A percentile compares a stretch with the other conserved stretches of the same genome.
phyloP scores from a whole-genome alignment of 2,797 vertebrate genomes.

The Enteromius unitaeniatus region DNA sequence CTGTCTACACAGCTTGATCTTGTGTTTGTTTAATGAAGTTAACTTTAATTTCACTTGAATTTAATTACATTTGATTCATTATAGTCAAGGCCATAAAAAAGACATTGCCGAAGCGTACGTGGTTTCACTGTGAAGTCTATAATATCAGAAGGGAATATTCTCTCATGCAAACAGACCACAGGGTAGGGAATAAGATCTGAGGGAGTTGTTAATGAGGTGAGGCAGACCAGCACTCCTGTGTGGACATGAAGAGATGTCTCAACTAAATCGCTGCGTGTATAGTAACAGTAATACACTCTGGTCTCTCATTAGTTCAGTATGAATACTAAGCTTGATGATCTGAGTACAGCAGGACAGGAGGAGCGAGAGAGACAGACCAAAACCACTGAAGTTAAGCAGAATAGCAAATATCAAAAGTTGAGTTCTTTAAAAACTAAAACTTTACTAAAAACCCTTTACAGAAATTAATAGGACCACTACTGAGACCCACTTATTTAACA shows the following conservation, averaged over 20 bases:
- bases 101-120: background rate
- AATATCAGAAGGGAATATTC: slow-evolving; percentile 32
- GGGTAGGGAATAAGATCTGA: slow-evolving; percentile 42
- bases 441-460: background rate
- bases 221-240: slow-evolving; percentile 31
- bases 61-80: slow-evolving; percentile 22
- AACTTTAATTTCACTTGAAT: slow-evolving; percentile 20
- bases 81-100: slow-evolving; percentile 20
- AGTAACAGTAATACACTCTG: slow-evolving; percentile 30
- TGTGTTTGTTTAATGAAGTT: slow-evolving; percentile 4
- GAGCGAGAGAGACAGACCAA: background rate
- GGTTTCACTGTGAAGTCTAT: slow-evolving; percentile 13
- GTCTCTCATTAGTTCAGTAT: slow-evolving; percentile 24
- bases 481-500: slow-evolving; percentile 16
- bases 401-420: slow-evolving; percentile 7
- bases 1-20: slow-evolving; percentile 7
- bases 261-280: slow-evolving; percentile 21
- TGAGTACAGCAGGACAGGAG: background rate
- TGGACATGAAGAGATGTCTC: slow-evolving; percentile 33
- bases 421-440: background rate
- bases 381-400: slow-evolving; percentile 9
- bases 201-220: slow-evolving; percentile 39
- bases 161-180: slow-evolving; percentile 41
- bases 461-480: background rate
- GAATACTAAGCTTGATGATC: slow-evolving; percentile 29